Conservation (phyloP, 2,888 invertebrate species). For the Teleogryllus oceanicus region DNA sequence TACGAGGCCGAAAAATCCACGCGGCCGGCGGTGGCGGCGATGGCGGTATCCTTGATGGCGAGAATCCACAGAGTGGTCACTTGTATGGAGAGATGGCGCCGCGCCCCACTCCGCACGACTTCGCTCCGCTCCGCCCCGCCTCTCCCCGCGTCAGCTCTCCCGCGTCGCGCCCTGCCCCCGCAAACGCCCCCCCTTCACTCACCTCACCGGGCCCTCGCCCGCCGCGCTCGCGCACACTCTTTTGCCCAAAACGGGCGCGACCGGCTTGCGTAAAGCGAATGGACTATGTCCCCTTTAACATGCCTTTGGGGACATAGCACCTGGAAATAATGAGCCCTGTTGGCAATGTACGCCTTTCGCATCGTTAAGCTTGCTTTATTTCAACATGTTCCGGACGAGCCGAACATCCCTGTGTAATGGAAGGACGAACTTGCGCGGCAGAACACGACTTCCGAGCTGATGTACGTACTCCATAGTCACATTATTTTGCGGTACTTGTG, state of each 20-base stretch:
- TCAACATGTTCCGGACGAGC: neutral
- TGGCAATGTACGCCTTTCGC: neutral
- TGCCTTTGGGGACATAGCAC: constrained; percentile 18
- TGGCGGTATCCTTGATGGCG: too few species aligned
- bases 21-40: too few species aligned
- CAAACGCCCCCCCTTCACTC: neutral
- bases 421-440: neutral
- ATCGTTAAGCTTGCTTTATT: constrained; percentile 18
- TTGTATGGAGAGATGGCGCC: too few species aligned
- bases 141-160: too few species aligned
- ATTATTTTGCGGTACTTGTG: neutral
- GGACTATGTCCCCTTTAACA: neutral
- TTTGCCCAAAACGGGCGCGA: neutral
- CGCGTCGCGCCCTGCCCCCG: neutral
- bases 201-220: neutral
- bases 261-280: neutral
- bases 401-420: constrained; percentile 1
- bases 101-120: too few species aligned
- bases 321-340: constrained; percentile 18
- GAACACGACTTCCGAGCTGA: neutral
- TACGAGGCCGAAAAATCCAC: too few species aligned
- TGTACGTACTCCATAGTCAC: neutral
- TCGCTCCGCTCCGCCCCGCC: too few species aligned
- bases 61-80: too few species aligned
- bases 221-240: neutral